Conservation (phyloP, 2,888 invertebrate species). For the Pegoplata infirma region DNA sequence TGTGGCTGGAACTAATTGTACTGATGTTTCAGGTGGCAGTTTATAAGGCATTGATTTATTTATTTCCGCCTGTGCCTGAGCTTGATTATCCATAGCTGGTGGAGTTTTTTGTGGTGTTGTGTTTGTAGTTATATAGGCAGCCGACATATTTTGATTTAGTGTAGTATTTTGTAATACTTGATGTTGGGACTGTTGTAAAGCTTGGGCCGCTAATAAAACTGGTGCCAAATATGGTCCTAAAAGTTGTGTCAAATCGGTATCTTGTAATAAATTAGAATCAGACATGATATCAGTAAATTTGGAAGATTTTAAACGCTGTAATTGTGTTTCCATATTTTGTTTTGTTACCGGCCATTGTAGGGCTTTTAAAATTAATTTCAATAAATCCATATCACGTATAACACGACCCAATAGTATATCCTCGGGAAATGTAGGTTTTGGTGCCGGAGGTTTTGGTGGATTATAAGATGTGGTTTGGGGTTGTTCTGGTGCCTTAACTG, state of each 20-base stretch:
- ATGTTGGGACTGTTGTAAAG: slow-evolving; percentile 67
- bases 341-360: slow-evolving; percentile 75
- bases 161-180: slow-evolving; percentile 57
- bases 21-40: slow-evolving; percentile 76
- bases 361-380: slow-evolving; percentile 76
- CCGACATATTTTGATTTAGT: slow-evolving; percentile 59
- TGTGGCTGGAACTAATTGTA: slow-evolving; percentile 75
- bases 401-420: slow-evolving; percentile 75
- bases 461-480: neutral
- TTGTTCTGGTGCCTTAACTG: slow-evolving; percentile 35
- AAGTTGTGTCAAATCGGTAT: slow-evolving; percentile 76
- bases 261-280: slow-evolving; percentile 75
- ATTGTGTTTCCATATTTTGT: slow-evolving; percentile 72
- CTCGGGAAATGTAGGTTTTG: slow-evolving; percentile 68
- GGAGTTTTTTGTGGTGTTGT: neutral
- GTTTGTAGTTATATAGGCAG: neutral
- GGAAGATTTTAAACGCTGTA: slow-evolving; percentile 73
- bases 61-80: slow-evolving; percentile 62
- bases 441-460: slow-evolving; percentile 44
- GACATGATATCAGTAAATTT: slow-evolving; percentile 75
- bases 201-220: slow-evolving; percentile 68
- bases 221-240: slow-evolving; percentile 74
- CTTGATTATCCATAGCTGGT: slow-evolving; percentile 45
- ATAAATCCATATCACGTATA: slow-evolving; percentile 76
- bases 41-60: slow-evolving; percentile 74